Conservation (phyloP, 2,113 vertebrate genomes). For the Willisornis vidua region DNA sequence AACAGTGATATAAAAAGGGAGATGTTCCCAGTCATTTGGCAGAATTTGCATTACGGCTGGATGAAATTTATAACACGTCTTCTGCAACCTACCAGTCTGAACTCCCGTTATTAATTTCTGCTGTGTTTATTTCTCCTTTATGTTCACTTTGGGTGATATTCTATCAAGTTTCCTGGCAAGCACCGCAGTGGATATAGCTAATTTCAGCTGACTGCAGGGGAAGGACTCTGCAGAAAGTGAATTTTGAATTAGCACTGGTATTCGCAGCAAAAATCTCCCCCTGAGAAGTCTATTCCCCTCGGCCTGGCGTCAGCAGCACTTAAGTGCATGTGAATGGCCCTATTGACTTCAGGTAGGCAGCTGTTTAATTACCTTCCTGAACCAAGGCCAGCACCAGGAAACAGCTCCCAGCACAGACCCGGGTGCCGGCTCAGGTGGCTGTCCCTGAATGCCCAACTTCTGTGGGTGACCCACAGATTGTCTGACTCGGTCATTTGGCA, state of each 20-base stretch:
- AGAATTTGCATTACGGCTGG: slow-evolving; percentile 66
- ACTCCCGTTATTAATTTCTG: slow-evolving; percentile 65
- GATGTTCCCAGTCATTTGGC: slow-evolving; percentile 63
- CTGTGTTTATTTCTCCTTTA: slow-evolving; percentile 67
- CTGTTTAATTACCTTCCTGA: slow-evolving; percentile 64
- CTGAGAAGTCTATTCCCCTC: slow-evolving; percentile 47
- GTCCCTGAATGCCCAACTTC: background rate
- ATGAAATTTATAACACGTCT: slow-evolving; percentile 62
- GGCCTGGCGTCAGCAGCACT: slow-evolving; percentile 48
- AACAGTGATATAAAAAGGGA: slow-evolving; percentile 55
- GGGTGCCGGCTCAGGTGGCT: background rate
- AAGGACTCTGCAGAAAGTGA: slow-evolving; percentile 49
- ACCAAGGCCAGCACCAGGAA: slow-evolving; percentile 33
- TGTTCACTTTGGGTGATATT: slow-evolving; percentile 65
- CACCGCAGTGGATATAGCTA: slow-evolving; percentile 45
- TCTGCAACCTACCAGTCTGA: slow-evolving; percentile 53
- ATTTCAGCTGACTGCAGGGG: slow-evolving; percentile 64
- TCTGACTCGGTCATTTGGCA: slow-evolving; percentile 31
- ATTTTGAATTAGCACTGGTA: slow-evolving; percentile 53
- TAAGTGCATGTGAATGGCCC: slow-evolving; percentile 57
- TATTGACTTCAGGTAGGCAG: slow-evolving; percentile 58
- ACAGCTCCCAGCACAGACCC: background rate
- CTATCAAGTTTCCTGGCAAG: slow-evolving; percentile 66
- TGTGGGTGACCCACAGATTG: background rate
- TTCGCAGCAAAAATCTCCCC: slow-evolving; percentile 43